Conservation (phyloP, 37 sponge, comb jelly and placozoan species). For the Agelas oroides region DNA sequence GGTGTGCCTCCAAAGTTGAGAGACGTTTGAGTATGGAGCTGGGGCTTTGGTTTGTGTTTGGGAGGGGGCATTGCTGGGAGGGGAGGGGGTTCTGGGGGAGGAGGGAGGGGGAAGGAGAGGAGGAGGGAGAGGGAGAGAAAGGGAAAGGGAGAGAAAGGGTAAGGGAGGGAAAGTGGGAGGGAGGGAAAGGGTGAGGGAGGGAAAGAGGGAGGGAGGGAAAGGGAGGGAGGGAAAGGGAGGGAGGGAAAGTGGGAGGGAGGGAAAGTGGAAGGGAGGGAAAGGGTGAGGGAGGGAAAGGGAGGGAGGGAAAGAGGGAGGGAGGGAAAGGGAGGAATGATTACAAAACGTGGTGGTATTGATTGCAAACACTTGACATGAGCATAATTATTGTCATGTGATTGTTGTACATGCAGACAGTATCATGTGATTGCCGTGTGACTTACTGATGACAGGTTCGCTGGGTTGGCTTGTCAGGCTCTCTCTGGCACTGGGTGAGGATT, state of each 20-base stretch:
- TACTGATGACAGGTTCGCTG: no score
- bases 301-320: no score
- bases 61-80: background rate
- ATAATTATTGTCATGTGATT: no score
- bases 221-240: background rate
- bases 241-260: constrained; percentile 7
- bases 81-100: background rate
- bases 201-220: background rate
- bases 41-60: background rate
- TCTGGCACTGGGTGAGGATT: background rate
- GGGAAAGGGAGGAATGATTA: no score
- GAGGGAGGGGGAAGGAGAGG: background rate
- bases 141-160: background rate
- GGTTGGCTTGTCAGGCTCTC: background rate
- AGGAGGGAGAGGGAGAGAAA: constrained; percentile 13
- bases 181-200: no score
- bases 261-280: background rate
- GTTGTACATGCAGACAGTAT: background rate
- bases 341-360: no score
- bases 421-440: background rate
- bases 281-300: background rate
- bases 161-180: no score
- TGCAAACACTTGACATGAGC: no score
- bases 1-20: background rate
- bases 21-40: background rate